Evolutionary conservation across 2,113 vertebrate species (phyloP), one percentile per base, ranked within the genome.

Genomic region (Oncorhynchus kisutch): DNA sequence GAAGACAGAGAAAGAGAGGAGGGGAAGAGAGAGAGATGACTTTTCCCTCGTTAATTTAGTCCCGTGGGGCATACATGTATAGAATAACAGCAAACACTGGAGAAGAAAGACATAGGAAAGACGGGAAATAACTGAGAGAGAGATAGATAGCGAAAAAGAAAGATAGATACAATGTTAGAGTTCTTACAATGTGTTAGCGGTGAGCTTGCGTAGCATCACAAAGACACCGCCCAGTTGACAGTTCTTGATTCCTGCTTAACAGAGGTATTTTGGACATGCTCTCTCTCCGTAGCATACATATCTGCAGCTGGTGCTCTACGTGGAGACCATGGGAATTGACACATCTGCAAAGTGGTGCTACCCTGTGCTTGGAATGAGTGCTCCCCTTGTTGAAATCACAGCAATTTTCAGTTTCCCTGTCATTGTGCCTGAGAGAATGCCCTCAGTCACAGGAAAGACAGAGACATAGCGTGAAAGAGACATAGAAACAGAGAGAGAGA

Each of bases 351-450:
- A 72, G 59, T 54, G 54, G 60, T 76, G 67, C 24, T 57, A 34
- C 48, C 59, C 6, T 18, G 5, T 5, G 45, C 60, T 14, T 51
- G 60, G 57, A 70, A 14, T 12, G 62, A 78, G 66, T 14, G 22
- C 8, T 81, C 67, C 45, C 29, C 66, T 66, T 70, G 57, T 67
- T 72, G 72, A 78, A 73, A 75, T 75, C 76, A 76, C 72, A 45
- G 51, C 71, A 45, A 27, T 13, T 70, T 65, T 74, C 70, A 73
- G 70, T 51, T 54, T 49, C 49, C 64, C 62, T 25, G 27, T 79
- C 78, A 69, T 27, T 77, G 77, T 5, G 66, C 39, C 9, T 45
- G 39, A 45, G 39, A 45, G 39, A 45, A 45, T 45, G 9, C 39
- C 39, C 39, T 45, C 39, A 11, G 72, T 70, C 72, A 80, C 62